Base-by-base conservation (phyloP, 2,797 vertebrate genomes). In the Leptodactylus fallax region DNA sequence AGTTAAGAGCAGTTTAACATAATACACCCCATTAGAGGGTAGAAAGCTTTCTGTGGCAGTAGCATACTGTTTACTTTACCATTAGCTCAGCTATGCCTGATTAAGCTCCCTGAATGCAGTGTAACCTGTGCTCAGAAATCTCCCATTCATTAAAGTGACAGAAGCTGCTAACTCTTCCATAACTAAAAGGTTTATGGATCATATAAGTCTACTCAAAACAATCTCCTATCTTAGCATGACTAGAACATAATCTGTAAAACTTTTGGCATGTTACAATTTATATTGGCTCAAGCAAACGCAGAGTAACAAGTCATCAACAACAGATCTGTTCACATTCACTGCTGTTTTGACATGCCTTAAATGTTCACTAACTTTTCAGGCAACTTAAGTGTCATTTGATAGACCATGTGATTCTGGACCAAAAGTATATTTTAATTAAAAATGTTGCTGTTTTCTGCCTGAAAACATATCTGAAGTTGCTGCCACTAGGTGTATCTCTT, bases 121-220 rank as follows among this genome's bases (percentile, higher is more conserved):
- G 81, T 86, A 60, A 81, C 78, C 85, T 80, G 65, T 17, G 60
- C 55, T 63, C 65, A 56, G 63, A 36, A 81, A 55, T 60, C 78
- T 71, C 47, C 55, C 49, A 81, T 81, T 87, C 79, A 87, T 81
- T 74, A 87, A 16, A 60, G 79, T 87, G 67, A 87, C 79, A 81
- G 65, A 53, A 58, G 65, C 55, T 87, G 85, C 79, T 74, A 87
- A 81, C 53, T 87, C 79, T 81, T 87, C 79, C 85, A 72, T 87
- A 25, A 58, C 85, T 87, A 87, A 87, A 87, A 87, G 79, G 85
- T 87, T 87, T 74, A 61, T 61, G 49, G 55, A 81, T 87, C 65
- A 87, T 81, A 71, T 81, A 81, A 21, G 36, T 45, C 78, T 61
- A 81, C 56, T 81, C 55, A 87, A 74, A 87, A 81, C 63, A 83